Evolutionary conservation across 2,113 vertebrate genomes (phyloP), one percentile per base, ranked within the genome.

Genomic region (Willisornis vidua): DNA sequence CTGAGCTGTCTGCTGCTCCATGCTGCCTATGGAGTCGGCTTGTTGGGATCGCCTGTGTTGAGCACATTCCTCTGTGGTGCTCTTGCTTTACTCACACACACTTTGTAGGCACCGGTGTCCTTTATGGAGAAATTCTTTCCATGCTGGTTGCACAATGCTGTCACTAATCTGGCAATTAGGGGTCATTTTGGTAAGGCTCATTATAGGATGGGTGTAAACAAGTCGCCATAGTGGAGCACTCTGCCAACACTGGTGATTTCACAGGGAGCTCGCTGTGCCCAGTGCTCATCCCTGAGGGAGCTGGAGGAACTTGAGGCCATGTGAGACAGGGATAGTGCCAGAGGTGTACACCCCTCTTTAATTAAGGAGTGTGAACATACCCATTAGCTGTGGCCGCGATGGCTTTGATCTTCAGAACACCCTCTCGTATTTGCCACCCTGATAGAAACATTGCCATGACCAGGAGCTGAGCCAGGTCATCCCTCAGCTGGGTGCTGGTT

Each of bases 11-110:
- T 90, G 49, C 88, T 62, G 6, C 61, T 91, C 57, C 54, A 1
- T 78, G 17, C 62, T 45, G 46, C 5, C 4, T 46, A 0, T 67
- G 41, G 46, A 81, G 67, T 14, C 68, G 31, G 65, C 37, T 82
- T 46, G 61, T 65, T 0, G 2, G 57, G 31, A 33, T 33, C 55
- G 63, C 72, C 89, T 25, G 25, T 3, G 0, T 8, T 14, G 20
- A 68, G 73, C 48, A 15, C 0, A 4, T 90, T 84, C 48, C 45
- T 37, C 62, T 19, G 5, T 25, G 48, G 12, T 89, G 33, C 45
- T 83, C 68, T 29, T 49, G 20, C 54, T 68, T 72, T 81, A 43
- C 61, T 85, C 71, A 11, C 14, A 57, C n/a, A 29, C 1, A 0
- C 71, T 68, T 18, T 2, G 28, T 63, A 37, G 0, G 1, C 45